Evolutionary conservation across 2,113 vertebrate genomes (phyloP).

Genomic region (Vulpes ferrilata): DNA sequence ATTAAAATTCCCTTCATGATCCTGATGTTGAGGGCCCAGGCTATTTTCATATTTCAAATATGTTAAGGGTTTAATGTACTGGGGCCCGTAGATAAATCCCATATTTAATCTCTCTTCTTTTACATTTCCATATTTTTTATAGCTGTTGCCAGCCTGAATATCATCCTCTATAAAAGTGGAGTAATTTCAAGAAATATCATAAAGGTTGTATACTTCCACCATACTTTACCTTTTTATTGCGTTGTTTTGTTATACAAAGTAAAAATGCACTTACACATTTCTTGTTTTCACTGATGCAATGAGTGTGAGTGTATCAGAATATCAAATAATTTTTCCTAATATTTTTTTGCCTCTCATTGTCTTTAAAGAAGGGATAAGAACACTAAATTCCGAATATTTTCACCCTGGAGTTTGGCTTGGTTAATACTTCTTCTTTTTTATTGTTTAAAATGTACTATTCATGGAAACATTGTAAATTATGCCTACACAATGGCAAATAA

Average conservation of each 20-base stretch:
- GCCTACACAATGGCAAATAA: neutral
- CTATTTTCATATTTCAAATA: constrained; percentile 71
- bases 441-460: neutral
- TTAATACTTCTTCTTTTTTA: neutral
- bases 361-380: neutral
- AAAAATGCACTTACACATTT: constrained; percentile 52
- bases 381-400: constrained; percentile 59
- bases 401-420: neutral
- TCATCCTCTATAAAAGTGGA: constrained; percentile 71
- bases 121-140: constrained; percentile 75
- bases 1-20: constrained; percentile 71
- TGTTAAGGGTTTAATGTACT: constrained; percentile 71
- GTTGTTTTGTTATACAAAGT: constrained; percentile 63
- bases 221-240: constrained; percentile 75
- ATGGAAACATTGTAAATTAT: constrained; percentile 24
- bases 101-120: constrained; percentile 76
- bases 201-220: constrained; percentile 63
- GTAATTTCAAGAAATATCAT: constrained; percentile 71
- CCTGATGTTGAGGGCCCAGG: constrained; percentile 45
- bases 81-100: constrained; percentile 64
- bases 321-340: constrained; percentile 44
- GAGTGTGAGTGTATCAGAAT: constrained; percentile 16
- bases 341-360: constrained; percentile 44
- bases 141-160: constrained; percentile 74
- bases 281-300: neutral